Conservation (phyloP, 2,888 invertebrate species). For the Drosophila bunnanda region DNA sequence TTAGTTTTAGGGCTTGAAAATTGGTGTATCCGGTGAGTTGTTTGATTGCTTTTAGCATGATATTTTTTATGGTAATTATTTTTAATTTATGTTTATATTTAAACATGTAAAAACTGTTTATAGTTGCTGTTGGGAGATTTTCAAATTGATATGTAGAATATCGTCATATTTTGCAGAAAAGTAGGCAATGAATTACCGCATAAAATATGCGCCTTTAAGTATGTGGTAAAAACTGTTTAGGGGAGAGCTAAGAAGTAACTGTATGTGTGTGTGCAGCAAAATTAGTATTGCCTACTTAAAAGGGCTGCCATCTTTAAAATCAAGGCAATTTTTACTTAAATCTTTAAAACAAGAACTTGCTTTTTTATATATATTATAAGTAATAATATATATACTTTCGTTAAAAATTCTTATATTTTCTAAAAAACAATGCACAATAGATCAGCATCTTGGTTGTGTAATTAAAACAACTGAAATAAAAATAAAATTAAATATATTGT, state of each 20-base stretch:
- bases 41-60: background rate
- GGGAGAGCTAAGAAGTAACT: background rate
- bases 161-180: background rate
- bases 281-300: constrained; percentile 7
- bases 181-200: constrained; percentile 4
- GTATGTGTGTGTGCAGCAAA: background rate
- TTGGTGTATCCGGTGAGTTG: background rate
- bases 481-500: background rate
- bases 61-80: background rate
- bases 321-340: background rate
- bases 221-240: background rate
- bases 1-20: background rate
- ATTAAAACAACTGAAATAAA: background rate
- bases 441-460: background rate
- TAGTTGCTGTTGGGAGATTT: background rate
- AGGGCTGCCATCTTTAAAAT: background rate
- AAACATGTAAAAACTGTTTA: background rate
- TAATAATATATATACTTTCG: background rate
- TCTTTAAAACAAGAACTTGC: background rate
- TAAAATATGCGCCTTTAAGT: background rate
- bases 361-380: background rate
- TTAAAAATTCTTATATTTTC: background rate
- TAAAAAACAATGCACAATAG: background rate
- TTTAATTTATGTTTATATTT: background rate
- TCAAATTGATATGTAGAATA: background rate